phyloP scores from a whole-genome alignment of 1,140 invertebrate species.

The Drosophila lacteicornis region DNA sequence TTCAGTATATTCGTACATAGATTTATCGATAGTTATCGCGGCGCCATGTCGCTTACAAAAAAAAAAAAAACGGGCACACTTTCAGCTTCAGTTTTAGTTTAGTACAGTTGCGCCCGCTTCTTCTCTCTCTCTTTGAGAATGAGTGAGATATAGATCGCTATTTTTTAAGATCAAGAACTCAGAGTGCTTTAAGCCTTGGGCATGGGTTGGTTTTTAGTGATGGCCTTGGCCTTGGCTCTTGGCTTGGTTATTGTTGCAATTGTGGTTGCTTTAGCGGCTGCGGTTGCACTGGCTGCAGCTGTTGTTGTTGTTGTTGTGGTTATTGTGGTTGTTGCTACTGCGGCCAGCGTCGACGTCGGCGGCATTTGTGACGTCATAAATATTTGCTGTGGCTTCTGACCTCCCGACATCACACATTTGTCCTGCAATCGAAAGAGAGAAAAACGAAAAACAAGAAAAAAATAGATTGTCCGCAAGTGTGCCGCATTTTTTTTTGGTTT shows the following conservation, averaged over 20 bases:
- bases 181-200: constrained; percentile 48
- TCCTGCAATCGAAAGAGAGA: constrained; percentile 67
- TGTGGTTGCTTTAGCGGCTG: constrained; percentile 13
- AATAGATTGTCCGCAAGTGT: constrained; percentile 1
- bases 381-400: constrained; percentile 72
- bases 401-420: constrained; percentile 84
- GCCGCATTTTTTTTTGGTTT: constrained; percentile 22
- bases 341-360: constrained; percentile 25
- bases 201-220: constrained; percentile 36
- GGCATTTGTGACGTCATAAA: constrained; percentile 76
- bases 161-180: neutral
- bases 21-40: constrained; percentile 7
- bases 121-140: neutral
- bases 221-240: constrained; percentile 30
- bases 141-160: constrained; percentile 3
- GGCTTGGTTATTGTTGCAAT: constrained; percentile 36
- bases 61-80: constrained; percentile 33
- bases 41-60: constrained; percentile 9
- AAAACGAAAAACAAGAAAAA: constrained; percentile 2
- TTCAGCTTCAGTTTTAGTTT: constrained; percentile 49
- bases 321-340: constrained; percentile 26
- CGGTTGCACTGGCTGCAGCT: constrained; percentile 10
- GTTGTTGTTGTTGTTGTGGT: constrained; percentile 14
- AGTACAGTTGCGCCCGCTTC: constrained; percentile 48
- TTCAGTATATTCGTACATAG: constrained; percentile 9